phyloP scores from a whole-genome alignment of 2,797 vertebrate species.

The Acropternis orthonyx region DNA sequence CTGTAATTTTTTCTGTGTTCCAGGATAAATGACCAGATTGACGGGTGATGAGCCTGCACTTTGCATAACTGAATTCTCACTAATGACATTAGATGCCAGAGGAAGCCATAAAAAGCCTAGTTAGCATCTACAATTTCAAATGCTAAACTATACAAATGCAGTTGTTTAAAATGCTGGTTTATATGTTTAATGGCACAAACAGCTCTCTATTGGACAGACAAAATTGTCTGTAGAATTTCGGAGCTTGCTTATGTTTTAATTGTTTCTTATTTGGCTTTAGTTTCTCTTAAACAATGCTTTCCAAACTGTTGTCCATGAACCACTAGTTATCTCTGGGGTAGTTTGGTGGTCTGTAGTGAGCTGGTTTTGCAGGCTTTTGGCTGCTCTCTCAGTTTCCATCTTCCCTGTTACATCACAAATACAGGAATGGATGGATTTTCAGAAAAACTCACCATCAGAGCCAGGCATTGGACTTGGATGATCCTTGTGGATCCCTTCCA shows the following conservation, averaged over 20 bases:
- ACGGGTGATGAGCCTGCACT: slow-evolving; percentile 40
- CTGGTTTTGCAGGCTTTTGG: background rate
- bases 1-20: background rate
- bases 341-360: background rate
- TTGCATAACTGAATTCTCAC: slow-evolving; percentile 49
- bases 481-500: background rate
- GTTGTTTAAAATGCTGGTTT: slow-evolving; percentile 18
- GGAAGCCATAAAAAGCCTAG: slow-evolving; percentile 38
- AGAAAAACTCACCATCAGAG: background rate
- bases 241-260: background rate
- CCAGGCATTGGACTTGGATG: background rate
- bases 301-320: background rate
- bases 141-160: slow-evolving; percentile 4
- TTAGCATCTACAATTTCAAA: slow-evolving; percentile 41
- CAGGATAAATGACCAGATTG: slow-evolving; percentile 40
- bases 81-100: slow-evolving; percentile 17
- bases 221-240: slow-evolving; percentile 11
- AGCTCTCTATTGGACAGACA: background rate
- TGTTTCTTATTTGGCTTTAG: background rate
- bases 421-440: background rate
- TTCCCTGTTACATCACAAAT: background rate
- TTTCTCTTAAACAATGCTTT: background rate
- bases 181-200: slow-evolving; percentile 18
- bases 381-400: background rate
- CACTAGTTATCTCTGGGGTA: background rate